Evolutionary conservation across 23 tunicate species (phyloP).

Genomic region (Ciona savignyi): DNA sequence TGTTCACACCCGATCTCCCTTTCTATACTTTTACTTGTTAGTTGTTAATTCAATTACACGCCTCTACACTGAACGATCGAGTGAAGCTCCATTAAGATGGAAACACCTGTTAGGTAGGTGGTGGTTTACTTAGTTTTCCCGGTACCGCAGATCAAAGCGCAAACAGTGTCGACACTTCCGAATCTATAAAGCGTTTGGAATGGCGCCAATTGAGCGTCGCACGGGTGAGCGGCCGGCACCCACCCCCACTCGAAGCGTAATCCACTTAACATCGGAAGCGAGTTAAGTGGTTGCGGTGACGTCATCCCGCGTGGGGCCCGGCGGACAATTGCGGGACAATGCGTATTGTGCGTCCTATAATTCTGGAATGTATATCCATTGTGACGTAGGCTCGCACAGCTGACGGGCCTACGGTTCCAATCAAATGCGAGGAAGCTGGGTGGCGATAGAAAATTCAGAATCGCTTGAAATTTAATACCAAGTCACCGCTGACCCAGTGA

Average conservation of each 20-base stretch:
- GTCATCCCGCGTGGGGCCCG: neutral
- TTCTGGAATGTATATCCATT: neutral
- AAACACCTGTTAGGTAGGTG: neutral
- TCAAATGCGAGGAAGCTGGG: neutral
- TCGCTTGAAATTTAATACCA: neutral
- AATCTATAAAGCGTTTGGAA: neutral
- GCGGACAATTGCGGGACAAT: neutral
- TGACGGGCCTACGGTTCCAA: neutral
- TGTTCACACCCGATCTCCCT: too few relatives aligned
- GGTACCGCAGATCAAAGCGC: neutral
- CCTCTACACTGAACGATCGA: neutral
- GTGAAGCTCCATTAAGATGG: neutral
- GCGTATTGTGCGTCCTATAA: neutral
- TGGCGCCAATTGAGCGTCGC: neutral
- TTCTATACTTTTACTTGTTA: neutral
- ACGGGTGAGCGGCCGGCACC: neutral
- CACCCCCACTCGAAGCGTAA: neutral
- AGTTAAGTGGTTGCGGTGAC: neutral
- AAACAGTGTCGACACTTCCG: neutral
- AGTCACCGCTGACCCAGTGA: neutral
- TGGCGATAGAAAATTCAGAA: neutral
- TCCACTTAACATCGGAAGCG: conserved; percentile 1
- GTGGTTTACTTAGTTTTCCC: neutral
- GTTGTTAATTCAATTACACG: neutral
- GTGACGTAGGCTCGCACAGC: neutral